Base-by-base conservation (phyloP, 2,888 invertebrate species). In the Ptilodon capucinus region DNA sequence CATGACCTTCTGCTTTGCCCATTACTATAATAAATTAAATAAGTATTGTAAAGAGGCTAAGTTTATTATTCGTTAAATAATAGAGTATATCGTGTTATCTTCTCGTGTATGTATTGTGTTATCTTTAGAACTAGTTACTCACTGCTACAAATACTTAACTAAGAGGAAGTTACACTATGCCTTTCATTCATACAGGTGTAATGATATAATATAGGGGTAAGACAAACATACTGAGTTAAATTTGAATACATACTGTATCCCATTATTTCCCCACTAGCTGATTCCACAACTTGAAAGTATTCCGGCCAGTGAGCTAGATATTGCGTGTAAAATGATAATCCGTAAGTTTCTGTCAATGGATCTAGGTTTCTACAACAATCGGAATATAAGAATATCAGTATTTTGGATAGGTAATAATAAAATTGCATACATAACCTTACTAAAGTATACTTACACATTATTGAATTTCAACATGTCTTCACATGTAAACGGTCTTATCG, bases 241-340 rank as follows among this genome's bases (percentile, higher is more conserved):
- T 30, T 39, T 28, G 28, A 11, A 18, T 55, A 74, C 82, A 64
- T 79, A 99, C 99, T 99, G 80, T 99, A 99, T 58, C 99, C 99
- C 98, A 99, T 99, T 52, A 99, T 97, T 90, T 97, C 96, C 3
- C 98, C 99, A 82, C 95, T 96, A 4, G 98, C 97, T 14, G 98
- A 96, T 92, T 99, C 99, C 2, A 98, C 98, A 14, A 98, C 96
- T 92, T 98, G 97, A 83, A 99, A 99, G 84, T 98, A 99, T 86
- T 99, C 99, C 0, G 99, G 99, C 99, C 99, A 99, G 77, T 98
- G 97, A 8, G 98, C 97, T 76, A 99, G 89, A 87, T 99, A 99
- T 77, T 98, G 98, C 87, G 99, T 96, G 76, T 99, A 99, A 91
- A 99, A 99, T 6, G 97, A 95, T 45, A 98, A 87, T 0, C 97